phyloP scores from a whole-genome alignment of 2,797 vertebrate species.

The Tachyglossus aculeatus region DNA sequence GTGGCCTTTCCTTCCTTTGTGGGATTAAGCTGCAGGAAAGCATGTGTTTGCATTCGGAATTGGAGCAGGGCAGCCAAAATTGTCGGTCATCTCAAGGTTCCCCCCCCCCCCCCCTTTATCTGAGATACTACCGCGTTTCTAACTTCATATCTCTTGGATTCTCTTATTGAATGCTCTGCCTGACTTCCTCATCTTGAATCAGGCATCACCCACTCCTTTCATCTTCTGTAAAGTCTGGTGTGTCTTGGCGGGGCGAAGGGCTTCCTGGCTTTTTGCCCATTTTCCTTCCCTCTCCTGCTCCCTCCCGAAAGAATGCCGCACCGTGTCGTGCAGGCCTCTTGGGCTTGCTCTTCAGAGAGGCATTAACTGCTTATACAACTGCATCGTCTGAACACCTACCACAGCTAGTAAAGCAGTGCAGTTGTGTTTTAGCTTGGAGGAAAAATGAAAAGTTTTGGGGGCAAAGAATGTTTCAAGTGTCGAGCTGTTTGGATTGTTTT shows the following conservation, averaged over 20 bases:
- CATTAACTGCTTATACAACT: background rate
- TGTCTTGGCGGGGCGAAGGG: conserved; percentile 49
- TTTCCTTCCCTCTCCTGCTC: too few relatives aligned
- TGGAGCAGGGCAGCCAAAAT: background rate
- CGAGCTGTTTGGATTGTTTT: background rate
- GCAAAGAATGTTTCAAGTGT: background rate
- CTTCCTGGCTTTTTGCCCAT: conserved; percentile 35
- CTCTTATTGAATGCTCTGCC: background rate
- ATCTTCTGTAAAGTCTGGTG: conserved; percentile 28
- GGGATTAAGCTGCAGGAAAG: background rate
- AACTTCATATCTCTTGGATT: background rate
- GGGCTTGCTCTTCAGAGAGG: background rate
- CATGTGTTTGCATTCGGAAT: background rate
- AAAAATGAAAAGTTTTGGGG: background rate
- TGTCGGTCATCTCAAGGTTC: too few relatives aligned
- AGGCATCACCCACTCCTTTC: conserved; percentile 7
- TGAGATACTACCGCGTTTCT: background rate
- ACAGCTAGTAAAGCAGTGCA: background rate
- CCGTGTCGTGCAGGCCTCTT: background rate
- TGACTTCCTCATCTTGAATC: background rate
- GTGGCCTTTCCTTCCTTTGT: background rate
- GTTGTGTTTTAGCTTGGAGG: background rate
- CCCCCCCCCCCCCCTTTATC: background rate
- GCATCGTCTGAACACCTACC: background rate
- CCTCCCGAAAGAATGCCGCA: conserved; percentile 27